phyloP scores from a whole-genome alignment of 2,797 vertebrate genomes.

The Parauchenoglanis ngamensis region DNA sequence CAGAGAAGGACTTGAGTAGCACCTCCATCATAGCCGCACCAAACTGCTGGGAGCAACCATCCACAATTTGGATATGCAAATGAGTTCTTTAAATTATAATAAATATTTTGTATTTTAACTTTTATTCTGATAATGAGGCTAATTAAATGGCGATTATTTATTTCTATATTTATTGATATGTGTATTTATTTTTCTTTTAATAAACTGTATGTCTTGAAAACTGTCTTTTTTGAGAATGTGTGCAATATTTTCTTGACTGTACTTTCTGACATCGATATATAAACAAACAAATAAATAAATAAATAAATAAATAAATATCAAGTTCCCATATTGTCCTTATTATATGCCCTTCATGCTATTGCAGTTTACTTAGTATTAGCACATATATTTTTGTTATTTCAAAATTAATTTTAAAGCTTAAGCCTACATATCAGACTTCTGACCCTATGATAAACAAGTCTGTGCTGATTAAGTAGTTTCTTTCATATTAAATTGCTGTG shows the following conservation, averaged over 20 bases:
- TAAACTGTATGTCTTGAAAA: background rate
- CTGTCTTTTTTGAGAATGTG: background rate
- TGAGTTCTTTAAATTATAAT: background rate
- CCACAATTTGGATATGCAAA: slow-evolving; percentile 50
- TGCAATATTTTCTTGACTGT: slow-evolving; percentile 22
- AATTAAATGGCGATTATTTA: slow-evolving; percentile 39
- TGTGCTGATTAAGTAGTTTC: background rate
- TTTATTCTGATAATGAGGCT: background rate
- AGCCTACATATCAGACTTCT: background rate
- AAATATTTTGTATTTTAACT: slow-evolving; percentile 7
- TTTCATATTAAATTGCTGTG: slow-evolving; percentile 43
- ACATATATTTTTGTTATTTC: background rate
- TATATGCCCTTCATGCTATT: background rate
- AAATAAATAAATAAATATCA: background rate
- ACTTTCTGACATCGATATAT: background rate
- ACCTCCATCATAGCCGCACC: background rate
- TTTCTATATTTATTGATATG: slow-evolving; percentile 30
- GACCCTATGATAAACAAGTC: background rate
- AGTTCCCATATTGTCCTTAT: background rate
- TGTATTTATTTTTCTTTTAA: background rate
- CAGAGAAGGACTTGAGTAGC: slow-evolving; percentile 12
- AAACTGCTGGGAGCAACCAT: background rate
- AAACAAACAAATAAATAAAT: background rate
- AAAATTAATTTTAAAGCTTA: background rate
- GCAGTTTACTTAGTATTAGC: background rate